Conservation (phyloP, 2,888 invertebrate genomes). For the Drosophila leonis region DNA sequence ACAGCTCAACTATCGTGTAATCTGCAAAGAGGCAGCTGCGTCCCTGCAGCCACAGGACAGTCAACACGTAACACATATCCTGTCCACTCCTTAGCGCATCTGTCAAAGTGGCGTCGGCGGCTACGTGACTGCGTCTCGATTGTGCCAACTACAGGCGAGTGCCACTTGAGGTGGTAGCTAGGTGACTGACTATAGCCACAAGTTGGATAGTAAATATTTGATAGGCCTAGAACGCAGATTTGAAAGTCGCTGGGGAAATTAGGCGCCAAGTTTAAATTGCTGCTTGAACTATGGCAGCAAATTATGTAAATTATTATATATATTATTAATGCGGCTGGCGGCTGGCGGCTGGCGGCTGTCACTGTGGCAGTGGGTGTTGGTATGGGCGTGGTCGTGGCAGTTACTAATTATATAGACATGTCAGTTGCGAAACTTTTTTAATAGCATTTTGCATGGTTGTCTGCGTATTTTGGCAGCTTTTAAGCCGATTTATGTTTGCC, state of each 20-base stretch:
- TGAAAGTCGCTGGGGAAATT: constrained; percentile 68
- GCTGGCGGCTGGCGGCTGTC: constrained; percentile 8
- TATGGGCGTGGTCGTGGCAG: constrained; percentile 28
- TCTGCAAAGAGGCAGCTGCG: constrained; percentile 2
- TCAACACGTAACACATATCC: constrained; percentile 39
- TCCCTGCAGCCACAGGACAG: constrained; percentile 11
- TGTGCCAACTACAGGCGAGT: constrained; percentile 10
- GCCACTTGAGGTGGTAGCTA: background rate
- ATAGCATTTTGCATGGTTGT: constrained; percentile 61
- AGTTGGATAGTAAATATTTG: constrained; percentile 69
- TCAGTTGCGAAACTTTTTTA: constrained; percentile 57
- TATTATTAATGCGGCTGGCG: constrained; percentile 52
- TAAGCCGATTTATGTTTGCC: constrained; percentile 70
- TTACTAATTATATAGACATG: constrained; percentile 66
- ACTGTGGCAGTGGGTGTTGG: constrained; percentile 20
- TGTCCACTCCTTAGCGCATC: constrained; percentile 25
- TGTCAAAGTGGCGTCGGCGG: constrained; percentile 30
- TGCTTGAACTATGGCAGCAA: constrained; percentile 57
- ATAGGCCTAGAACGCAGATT: constrained; percentile 66
- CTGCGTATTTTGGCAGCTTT: constrained; percentile 59
- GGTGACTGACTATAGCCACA: constrained; percentile 35
- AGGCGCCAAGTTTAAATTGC: constrained; percentile 64
- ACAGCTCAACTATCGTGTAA: constrained; percentile 15
- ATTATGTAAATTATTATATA: constrained; percentile 68
- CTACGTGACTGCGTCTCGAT: constrained; percentile 38